Evolutionary conservation across 2,888 invertebrate genomes (phyloP).

Genomic region (Exephanes ischioxanthus): DNA sequence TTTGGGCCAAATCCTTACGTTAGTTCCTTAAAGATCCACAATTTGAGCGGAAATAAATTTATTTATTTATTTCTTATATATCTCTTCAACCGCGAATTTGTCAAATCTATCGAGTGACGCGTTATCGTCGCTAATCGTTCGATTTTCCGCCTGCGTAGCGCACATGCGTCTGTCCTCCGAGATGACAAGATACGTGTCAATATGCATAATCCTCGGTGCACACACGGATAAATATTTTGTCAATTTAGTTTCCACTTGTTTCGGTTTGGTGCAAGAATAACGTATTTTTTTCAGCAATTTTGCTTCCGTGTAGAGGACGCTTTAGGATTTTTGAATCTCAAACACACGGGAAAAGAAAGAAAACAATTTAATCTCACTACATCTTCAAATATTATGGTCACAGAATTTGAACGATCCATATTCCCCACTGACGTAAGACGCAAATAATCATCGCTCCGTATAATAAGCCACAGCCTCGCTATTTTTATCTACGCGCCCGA

Average conservation of each 20-base stretch:
- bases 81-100: background rate
- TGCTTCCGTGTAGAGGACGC: background rate
- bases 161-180: constrained; percentile 4
- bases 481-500: constrained; percentile 38
- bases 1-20: too few species aligned
- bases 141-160: background rate
- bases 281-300: background rate
- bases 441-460: constrained; percentile 40
- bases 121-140: constrained; percentile 4
- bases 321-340: too few species aligned
- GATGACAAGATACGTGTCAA: constrained; percentile 37
- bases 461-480: constrained; percentile 18
- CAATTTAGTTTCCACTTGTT: constrained; percentile 11
- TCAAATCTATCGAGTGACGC: constrained; percentile 23
- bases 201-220: constrained; percentile 17
- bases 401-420: constrained; percentile 19
- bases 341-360: background rate
- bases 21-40: too few species aligned
- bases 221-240: background rate
- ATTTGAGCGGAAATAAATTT: too few species aligned
- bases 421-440: constrained; percentile 25
- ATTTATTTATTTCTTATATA: too few species aligned
- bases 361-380: background rate
- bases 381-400: background rate
- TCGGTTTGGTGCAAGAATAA: background rate